Conservation (phyloP, 2,797 vertebrate species). For the Poliocrania exsul region DNA sequence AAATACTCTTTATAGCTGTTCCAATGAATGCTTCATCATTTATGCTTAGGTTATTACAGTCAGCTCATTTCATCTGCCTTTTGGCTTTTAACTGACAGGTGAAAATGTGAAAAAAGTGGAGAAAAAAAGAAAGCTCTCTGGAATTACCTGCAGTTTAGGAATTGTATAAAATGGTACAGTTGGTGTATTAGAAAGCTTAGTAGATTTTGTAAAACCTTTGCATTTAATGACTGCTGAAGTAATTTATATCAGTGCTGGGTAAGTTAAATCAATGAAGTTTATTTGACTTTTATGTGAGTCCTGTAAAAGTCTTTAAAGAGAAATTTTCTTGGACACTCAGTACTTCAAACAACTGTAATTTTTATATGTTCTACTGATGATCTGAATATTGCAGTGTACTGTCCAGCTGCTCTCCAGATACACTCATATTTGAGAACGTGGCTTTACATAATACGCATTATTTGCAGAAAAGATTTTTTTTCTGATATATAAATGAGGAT, state of each 20-base stretch:
- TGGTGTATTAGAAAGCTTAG: not conserved
- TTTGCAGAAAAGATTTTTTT: not conserved
- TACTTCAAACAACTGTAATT: not conserved
- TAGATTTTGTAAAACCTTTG: not conserved
- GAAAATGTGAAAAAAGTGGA: not conserved
- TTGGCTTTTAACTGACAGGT: not conserved
- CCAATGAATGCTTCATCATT: not conserved
- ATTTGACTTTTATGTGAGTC: not conserved
- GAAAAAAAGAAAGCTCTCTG: not conserved
- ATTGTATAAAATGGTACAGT: not conserved
- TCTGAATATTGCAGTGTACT: not conserved
- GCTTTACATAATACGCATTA: not conserved
- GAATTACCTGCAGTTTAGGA: not conserved
- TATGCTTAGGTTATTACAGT: not conserved
- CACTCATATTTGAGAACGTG: not conserved
- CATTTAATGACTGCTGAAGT: not conserved
- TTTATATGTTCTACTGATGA: not conserved
- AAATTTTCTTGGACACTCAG: not conserved
- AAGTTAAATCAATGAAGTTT: not conserved
- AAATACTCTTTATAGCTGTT: not conserved
- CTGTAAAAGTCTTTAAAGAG: not conserved
- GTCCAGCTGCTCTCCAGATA: not conserved
- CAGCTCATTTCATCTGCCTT: not conserved
- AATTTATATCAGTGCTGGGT: not conserved
- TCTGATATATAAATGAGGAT: not conserved